A percentile compares a stretch with the other conserved stretches of the same genome.
Conservation (phyloP, 1,140 invertebrate species). For the Drosophila paulistorum region DNA sequence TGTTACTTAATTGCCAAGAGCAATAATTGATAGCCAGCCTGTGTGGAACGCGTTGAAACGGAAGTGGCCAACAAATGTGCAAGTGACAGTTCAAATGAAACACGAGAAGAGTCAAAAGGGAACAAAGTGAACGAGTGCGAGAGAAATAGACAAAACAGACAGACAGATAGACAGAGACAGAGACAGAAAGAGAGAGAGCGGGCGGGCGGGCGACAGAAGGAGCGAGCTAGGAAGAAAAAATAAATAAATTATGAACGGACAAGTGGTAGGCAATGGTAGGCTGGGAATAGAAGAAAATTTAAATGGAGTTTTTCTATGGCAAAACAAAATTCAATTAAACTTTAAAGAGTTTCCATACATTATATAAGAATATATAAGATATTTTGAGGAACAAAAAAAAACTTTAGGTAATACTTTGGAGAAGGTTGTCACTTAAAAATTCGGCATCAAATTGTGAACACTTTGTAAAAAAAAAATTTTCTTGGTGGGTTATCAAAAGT, state of each 20-base stretch:
- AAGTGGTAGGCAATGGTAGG: not conserved
- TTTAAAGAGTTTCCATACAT: not conserved
- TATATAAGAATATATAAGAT: too few relatives aligned
- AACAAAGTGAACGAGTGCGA: constrained; percentile 2
- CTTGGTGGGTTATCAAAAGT: not conserved
- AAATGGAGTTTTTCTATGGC: not conserved
- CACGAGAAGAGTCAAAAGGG: constrained; percentile 14
- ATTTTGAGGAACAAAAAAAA: too few relatives aligned
- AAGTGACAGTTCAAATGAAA: constrained; percentile 22
- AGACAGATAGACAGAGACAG: not conserved
- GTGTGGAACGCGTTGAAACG: constrained; percentile 23
- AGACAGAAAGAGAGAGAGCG: too few relatives aligned
- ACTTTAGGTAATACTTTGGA: too few relatives aligned
- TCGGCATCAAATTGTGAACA: not conserved
- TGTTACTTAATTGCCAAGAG: constrained; percentile 26
- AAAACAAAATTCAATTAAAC: not conserved
- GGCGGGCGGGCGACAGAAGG: not conserved
- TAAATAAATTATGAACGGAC: constrained; percentile 6
- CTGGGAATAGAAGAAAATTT: not conserved
- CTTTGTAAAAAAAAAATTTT: not conserved
- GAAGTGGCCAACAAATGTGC: constrained; percentile 24
- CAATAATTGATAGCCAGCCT: constrained; percentile 26
- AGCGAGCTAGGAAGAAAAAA: not conserved
- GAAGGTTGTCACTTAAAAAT: too few relatives aligned
- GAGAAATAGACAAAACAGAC: constrained; percentile 4